These are phyloP conservation scores for Chelonus insularis DNA, from an alignment of 1,140 invertebrate species.

Conservation along the genomic window DNA sequence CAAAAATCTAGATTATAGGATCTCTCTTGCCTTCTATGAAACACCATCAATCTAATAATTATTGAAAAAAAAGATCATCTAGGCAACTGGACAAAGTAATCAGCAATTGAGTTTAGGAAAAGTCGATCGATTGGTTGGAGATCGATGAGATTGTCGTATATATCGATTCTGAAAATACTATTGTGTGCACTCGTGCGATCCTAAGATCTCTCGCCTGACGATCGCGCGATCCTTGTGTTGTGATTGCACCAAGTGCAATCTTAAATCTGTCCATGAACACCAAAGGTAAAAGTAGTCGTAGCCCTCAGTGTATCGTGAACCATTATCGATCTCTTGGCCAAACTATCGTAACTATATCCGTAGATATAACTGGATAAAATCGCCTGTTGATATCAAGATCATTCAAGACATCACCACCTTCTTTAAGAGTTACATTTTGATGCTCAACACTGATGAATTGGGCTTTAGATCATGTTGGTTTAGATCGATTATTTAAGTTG, in stretches of 20 bases:
- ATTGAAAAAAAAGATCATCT: background rate
- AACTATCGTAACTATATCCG: conserved; percentile 29
- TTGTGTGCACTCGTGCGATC: conserved; percentile 5
- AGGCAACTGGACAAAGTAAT: background rate
- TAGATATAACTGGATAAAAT: conserved; percentile 44
- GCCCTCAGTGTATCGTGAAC: conserved; percentile 33
- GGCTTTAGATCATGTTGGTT: background rate
- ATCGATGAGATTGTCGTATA: background rate
- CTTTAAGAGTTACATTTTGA: background rate
- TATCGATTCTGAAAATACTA: background rate
- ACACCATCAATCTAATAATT: too few relatives aligned
- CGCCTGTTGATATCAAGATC: conserved; percentile 44
- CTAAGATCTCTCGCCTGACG: conserved; percentile 10
- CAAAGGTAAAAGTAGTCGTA: conserved; percentile 30
- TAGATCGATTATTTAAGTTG: background rate
- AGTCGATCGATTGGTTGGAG: background rate
- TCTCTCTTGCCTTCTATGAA: too few relatives aligned
- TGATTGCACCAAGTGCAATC: conserved; percentile 32
- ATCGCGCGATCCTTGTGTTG: background rate
- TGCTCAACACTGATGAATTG: background rate
- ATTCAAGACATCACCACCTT: conserved; percentile 40
- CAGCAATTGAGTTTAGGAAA: conserved; percentile 1
- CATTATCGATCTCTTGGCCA: conserved; percentile 35
- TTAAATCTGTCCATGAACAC: conserved; percentile 31
- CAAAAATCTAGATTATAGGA: too few relatives aligned